Percentiles rank a stretch among this genome's conserved stretches.
phyloP scores from a whole-genome alignment of 2,113 vertebrate genomes.

The Mesitornis unicolor region DNA sequence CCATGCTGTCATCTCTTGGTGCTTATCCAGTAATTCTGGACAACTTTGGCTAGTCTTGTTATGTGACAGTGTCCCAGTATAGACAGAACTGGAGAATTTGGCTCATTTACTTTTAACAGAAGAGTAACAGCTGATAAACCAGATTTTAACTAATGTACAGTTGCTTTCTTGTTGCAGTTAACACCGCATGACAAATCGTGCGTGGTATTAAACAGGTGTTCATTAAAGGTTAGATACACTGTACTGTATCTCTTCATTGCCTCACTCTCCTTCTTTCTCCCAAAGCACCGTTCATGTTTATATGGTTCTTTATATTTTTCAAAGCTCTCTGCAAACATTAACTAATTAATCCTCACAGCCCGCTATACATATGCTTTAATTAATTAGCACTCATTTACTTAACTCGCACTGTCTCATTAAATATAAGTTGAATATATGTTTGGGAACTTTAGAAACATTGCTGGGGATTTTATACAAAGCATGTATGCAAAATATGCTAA shows the following conservation, averaged over 20 bases:
- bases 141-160: background rate
- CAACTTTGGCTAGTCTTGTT: background rate
- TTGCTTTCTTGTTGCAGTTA: background rate
- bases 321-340: slow-evolving; percentile 22
- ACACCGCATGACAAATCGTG: background rate
- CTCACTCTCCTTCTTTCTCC: background rate
- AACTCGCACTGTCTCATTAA: slow-evolving; percentile 58
- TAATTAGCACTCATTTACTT: slow-evolving; percentile 56
- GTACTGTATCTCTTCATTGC: background rate
- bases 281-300: background rate
- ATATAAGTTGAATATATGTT: slow-evolving; percentile 64
- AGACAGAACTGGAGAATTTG: background rate
- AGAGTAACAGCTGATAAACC: background rate
- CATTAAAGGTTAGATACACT: background rate
- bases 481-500: slow-evolving; percentile 52
- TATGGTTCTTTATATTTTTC: background rate
- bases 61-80: accelerated
- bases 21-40: background rate
- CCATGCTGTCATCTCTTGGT: background rate
- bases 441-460: slow-evolving; percentile 58
- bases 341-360: slow-evolving; percentile 28
- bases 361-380: slow-evolving; percentile 47
- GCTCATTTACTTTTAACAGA: background rate
- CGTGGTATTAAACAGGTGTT: background rate
- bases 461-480: slow-evolving; percentile 35